These are phyloP conservation scores for Venustaconcha ellipsiformis DNA, from an alignment of 1,140 invertebrate species.

Conservation along the genomic window DNA sequence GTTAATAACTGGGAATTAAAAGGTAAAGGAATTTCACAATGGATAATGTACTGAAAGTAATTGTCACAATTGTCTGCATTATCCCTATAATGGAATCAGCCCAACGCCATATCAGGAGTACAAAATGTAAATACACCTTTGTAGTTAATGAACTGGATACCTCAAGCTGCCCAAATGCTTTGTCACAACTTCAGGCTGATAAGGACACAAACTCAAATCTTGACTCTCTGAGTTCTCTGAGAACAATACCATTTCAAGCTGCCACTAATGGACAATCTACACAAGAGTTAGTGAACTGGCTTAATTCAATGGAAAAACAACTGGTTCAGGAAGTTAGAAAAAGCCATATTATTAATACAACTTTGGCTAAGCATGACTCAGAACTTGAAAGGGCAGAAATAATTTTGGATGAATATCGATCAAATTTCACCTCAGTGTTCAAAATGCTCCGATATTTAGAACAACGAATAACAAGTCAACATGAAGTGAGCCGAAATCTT, in stretches of 20 bases:
- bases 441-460: slow-evolving; percentile 56
- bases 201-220: slow-evolving; percentile 2
- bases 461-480: slow-evolving; percentile 44
- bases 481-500: slow-evolving; percentile 48
- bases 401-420: slow-evolving; percentile 40
- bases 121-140: slow-evolving; percentile 55
- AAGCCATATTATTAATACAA: slow-evolving; percentile 53
- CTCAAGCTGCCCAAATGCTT: slow-evolving; percentile 44
- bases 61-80: neutral
- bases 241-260: slow-evolving; percentile 1
- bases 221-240: slow-evolving; percentile 5
- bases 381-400: slow-evolving; percentile 41
- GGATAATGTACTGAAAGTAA: neutral
- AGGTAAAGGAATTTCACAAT: slow-evolving; percentile 1
- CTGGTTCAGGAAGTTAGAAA: slow-evolving; percentile 54
- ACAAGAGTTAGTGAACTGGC: slow-evolving; percentile 20
- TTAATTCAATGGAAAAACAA: slow-evolving; percentile 51
- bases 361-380: slow-evolving; percentile 50
- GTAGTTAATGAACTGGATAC: slow-evolving; percentile 60
- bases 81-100: too few relatives aligned
- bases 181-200: slow-evolving; percentile 17
- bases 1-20: neutral
- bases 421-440: slow-evolving; percentile 56
- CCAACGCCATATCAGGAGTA: slow-evolving; percentile 15
- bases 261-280: neutral